Conservation (phyloP, 2,113 vertebrate genomes). For the Mesoclemmys tuberculata region DNA sequence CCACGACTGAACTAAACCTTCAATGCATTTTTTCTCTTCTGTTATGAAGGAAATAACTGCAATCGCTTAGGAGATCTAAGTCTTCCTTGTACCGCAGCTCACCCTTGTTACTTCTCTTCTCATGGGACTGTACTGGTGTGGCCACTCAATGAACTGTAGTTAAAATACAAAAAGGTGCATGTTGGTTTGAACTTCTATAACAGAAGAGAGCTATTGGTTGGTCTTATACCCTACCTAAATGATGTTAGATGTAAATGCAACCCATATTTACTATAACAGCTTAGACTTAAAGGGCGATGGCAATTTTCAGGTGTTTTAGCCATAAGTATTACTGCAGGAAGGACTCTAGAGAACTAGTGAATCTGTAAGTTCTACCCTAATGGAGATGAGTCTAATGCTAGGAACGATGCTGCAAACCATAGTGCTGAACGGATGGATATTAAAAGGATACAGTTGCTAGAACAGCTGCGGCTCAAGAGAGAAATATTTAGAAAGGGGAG, state of each 20-base stretch:
- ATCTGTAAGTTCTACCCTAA: neutral
- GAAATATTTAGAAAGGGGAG: neutral
- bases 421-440: neutral
- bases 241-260: neutral
- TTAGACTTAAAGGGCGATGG: neutral
- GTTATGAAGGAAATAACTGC: slow-evolving; percentile 10
- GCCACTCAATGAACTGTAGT: neutral
- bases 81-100: neutral
- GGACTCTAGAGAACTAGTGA: neutral
- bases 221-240: neutral
- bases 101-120: neutral
- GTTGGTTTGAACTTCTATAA: neutral
- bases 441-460: neutral
- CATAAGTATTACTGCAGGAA: neutral
- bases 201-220: neutral
- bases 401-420: neutral
- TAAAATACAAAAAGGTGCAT: neutral
- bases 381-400: neutral
- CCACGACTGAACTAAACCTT: slow-evolving; percentile 40
- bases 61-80: neutral
- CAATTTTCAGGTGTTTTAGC: rapidly evolving
- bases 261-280: neutral
- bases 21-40: neutral
- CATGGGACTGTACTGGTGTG: neutral
- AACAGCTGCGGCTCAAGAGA: neutral